These are phyloP conservation scores for Drosophila infuscata DNA, from an alignment of 2,888 invertebrate species.

Conservation along the genomic window DNA sequence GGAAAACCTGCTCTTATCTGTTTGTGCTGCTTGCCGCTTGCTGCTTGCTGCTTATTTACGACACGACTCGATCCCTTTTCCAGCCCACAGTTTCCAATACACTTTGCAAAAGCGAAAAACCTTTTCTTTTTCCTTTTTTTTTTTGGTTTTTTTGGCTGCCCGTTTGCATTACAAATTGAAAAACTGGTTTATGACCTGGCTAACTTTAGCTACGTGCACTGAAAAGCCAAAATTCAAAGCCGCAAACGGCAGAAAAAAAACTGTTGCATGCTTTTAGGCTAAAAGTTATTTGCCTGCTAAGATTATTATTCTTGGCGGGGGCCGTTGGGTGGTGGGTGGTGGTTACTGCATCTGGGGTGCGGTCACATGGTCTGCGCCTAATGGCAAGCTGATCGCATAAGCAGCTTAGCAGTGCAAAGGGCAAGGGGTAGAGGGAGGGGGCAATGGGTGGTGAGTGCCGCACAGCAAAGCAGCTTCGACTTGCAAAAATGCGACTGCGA, in stretches of 20 bases:
- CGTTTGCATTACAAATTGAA: slow-evolving; percentile 66
- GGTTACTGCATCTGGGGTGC: slow-evolving; percentile 33
- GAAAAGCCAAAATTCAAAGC: slow-evolving; percentile 43
- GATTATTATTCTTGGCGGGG: slow-evolving; percentile 18
- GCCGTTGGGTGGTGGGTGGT: not conserved
- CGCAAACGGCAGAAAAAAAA: slow-evolving; percentile 23
- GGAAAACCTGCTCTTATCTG: slow-evolving; percentile 18
- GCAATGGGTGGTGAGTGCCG: too few species aligned
- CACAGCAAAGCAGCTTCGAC: too few species aligned
- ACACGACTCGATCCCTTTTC: slow-evolving; percentile 34
- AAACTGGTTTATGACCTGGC: slow-evolving; percentile 76
- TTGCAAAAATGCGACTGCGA: too few species aligned
- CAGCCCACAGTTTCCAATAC: slow-evolving; percentile 48
- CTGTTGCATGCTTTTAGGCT: slow-evolving; percentile 75
- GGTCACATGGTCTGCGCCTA: slow-evolving; percentile 36
- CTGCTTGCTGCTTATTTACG: slow-evolving; percentile 66
- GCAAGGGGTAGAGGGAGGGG: too few species aligned
- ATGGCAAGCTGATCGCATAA: slow-evolving; percentile 56
- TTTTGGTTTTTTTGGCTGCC: slow-evolving; percentile 5
- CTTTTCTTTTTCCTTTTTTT: slow-evolving; percentile 12
- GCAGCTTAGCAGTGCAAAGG: slow-evolving; percentile 42
- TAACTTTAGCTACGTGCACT: slow-evolving; percentile 75
- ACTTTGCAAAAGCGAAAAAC: slow-evolving; percentile 49
- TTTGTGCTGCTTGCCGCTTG: slow-evolving; percentile 12
- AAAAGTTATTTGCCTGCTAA: slow-evolving; percentile 52